Conservation (phyloP, 1,140 invertebrate species). For the Gryon sp. region DNA sequence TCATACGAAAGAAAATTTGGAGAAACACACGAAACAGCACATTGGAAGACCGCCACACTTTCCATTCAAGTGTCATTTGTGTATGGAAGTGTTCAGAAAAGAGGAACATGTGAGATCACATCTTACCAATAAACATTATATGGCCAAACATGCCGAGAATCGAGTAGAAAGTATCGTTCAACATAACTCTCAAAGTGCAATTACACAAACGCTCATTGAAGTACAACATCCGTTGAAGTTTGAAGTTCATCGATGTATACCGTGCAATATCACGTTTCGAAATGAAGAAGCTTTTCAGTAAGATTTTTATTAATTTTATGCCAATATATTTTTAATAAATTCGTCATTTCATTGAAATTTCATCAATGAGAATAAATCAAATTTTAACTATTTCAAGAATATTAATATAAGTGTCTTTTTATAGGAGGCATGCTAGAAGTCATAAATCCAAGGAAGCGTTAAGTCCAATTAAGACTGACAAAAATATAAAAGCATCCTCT, state of each 20-base stretch:
- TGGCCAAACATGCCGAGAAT: conserved; percentile 24
- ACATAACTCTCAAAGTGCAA: conserved; percentile 14
- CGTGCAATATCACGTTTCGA: conserved; percentile 63
- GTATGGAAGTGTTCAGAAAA: conserved; percentile 65
- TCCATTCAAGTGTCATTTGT: conserved; percentile 71
- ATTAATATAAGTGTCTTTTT: conserved; percentile 1
- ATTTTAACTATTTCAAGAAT: no score
- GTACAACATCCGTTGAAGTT: conserved; percentile 38
- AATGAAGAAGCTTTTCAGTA: conserved; percentile 68
- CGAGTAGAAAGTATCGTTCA: conserved; percentile 3
- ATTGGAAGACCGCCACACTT: conserved; percentile 63
- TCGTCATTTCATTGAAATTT: no score
- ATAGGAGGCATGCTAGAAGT: conserved; percentile 62
- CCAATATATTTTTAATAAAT: no score
- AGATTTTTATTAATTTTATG: neutral
- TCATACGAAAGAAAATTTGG: conserved; percentile 58
- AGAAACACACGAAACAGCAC: conserved; percentile 67
- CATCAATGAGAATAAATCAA: no score
- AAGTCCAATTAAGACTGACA: conserved; percentile 17
- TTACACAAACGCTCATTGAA: conserved; percentile 39
- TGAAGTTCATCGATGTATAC: conserved; percentile 43
- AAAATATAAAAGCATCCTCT: neutral
- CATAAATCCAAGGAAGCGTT: conserved; percentile 60
- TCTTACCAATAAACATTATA: conserved; percentile 50
- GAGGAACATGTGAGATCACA: conserved; percentile 66